Conservation (phyloP, 2,113 vertebrate genomes). For the Myotis davidii region DNA sequence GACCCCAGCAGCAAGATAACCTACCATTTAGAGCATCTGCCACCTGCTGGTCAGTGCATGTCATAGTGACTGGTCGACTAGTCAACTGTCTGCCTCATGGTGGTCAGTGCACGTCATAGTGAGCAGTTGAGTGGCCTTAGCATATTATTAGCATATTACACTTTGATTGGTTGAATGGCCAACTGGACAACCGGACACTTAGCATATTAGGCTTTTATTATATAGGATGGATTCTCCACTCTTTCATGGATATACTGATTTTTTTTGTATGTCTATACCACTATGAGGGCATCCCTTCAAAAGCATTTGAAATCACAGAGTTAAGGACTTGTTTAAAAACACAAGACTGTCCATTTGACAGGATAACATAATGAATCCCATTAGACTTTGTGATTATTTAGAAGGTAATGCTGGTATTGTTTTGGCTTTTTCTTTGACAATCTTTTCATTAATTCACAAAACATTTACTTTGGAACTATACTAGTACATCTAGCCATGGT, state of each 20-base stretch:
- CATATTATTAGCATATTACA: too few relatives aligned
- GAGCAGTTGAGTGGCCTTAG: too few relatives aligned
- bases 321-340: neutral
- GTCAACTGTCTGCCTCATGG: too few relatives aligned
- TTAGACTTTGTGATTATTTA: slow-evolving; percentile 6
- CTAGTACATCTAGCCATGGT: neutral
- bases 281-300: neutral
- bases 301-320: neutral
- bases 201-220: too few relatives aligned
- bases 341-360: neutral
- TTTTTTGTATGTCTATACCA: neutral
- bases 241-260: neutral
- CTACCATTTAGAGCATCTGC: too few relatives aligned
- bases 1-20: too few relatives aligned
- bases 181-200: too few relatives aligned
- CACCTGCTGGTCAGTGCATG: too few relatives aligned
- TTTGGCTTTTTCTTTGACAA: neutral
- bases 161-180: too few relatives aligned
- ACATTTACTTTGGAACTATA: neutral
- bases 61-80: too few relatives aligned
- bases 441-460: slow-evolving; percentile 6
- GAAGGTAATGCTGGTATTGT: neutral
- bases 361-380: neutral
- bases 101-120: too few relatives aligned
- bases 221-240: neutral